Evolutionary conservation across 2,888 invertebrate species (phyloP).

Genomic region (Caenorhabditis sp.): DNA sequence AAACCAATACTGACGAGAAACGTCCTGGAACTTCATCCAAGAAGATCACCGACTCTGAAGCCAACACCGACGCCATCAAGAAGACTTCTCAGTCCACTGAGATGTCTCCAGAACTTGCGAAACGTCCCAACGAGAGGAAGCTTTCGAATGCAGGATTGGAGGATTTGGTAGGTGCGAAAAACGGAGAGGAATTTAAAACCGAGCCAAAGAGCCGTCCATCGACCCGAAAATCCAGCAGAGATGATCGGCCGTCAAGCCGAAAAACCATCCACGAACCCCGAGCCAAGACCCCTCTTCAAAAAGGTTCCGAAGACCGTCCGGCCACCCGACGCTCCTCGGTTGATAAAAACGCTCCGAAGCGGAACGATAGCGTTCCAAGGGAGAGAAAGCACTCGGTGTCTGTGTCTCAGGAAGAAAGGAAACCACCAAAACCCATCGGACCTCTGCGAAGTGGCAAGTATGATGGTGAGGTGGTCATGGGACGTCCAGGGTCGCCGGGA

Average conservation of each 20-base stretch:
- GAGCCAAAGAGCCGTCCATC: slow-evolving; percentile 40
- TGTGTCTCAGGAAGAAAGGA: slow-evolving; percentile 19
- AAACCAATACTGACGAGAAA: neutral
- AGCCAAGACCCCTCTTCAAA: slow-evolving; percentile 27
- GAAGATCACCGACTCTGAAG: neutral
- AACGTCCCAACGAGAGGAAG: slow-evolving; percentile 40
- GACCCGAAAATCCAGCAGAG: slow-evolving; percentile 41
- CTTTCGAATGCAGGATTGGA: slow-evolving; percentile 43
- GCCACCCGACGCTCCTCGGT: slow-evolving; percentile 44
- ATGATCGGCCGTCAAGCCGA: slow-evolving; percentile 15
- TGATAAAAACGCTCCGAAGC: slow-evolving; percentile 48
- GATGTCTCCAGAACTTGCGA: neutral
- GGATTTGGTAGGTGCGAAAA: slow-evolving; percentile 13
- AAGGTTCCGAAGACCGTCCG: slow-evolving; percentile 33
- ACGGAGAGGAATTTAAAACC: neutral
- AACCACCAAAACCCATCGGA: slow-evolving; percentile 53
- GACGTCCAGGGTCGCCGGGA: slow-evolving; percentile 46
- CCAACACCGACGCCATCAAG: neutral
- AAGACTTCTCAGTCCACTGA: neutral
- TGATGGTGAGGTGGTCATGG: slow-evolving; percentile 24
- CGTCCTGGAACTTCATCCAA: neutral
- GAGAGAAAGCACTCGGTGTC: slow-evolving; percentile 26
- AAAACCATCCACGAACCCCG: slow-evolving; percentile 32
- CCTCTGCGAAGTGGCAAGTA: slow-evolving; percentile 35
- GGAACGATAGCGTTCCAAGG: slow-evolving; percentile 47